Conservation (phyloP, 2,888 invertebrate species). For the Podabrus alpinus region DNA sequence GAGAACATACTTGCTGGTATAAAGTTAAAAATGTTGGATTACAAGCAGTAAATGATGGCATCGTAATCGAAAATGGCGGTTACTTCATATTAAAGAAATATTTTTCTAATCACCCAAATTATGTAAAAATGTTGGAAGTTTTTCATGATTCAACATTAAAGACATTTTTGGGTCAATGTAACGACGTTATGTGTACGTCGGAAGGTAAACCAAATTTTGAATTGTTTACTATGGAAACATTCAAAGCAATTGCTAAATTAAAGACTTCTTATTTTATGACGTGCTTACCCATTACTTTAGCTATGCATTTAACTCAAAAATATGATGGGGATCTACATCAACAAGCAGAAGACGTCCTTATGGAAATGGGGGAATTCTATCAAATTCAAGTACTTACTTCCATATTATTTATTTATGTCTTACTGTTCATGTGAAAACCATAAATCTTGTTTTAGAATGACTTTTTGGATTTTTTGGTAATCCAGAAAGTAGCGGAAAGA, state of each 20-base stretch:
- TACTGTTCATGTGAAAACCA: no score
- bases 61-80: slow-evolving; percentile 78
- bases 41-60: slow-evolving; percentile 82
- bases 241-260: slow-evolving; percentile 85
- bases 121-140: slow-evolving; percentile 76
- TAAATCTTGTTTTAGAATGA: no score
- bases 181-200: slow-evolving; percentile 72
- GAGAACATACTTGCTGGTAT: slow-evolving; percentile 93
- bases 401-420: no score
- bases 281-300: slow-evolving; percentile 86
- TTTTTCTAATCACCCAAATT: slow-evolving; percentile 76
- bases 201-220: slow-evolving; percentile 65
- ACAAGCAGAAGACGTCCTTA: slow-evolving; percentile 81
- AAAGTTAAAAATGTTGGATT: slow-evolving; percentile 71
- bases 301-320: slow-evolving; percentile 81
- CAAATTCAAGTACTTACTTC: slow-evolving; percentile 92
- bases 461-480: no score
- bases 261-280: slow-evolving; percentile 95
- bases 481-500: no score
- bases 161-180: slow-evolving; percentile 79
- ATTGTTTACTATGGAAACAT: slow-evolving; percentile 83
- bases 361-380: slow-evolving; percentile 94
- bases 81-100: slow-evolving; percentile 80
- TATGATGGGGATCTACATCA: slow-evolving; percentile 80
- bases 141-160: slow-evolving; percentile 78